These are phyloP conservation scores for Drosophila sucinea DNA, from an alignment of 1,140 invertebrate genomes.

Conservation along the genomic window DNA sequence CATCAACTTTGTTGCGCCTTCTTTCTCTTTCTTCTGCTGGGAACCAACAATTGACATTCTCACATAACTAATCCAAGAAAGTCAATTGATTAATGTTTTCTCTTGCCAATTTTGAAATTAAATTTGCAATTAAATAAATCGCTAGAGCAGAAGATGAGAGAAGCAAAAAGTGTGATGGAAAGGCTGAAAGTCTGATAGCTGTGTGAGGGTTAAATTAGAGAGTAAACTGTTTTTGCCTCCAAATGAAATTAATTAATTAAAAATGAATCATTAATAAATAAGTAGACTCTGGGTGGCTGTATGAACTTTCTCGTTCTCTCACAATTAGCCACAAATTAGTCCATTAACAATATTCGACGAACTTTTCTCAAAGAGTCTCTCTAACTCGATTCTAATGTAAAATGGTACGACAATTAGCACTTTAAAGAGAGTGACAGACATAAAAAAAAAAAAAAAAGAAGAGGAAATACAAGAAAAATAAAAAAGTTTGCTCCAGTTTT, in stretches of 20 bases:
- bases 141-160: conserved; percentile 14
- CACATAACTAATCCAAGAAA: conserved; percentile 30
- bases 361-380: conserved; percentile 2
- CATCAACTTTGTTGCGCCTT: conserved; percentile 1
- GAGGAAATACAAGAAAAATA: conserved; percentile 4
- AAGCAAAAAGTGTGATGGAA: neutral
- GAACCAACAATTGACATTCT: conserved; percentile 3
- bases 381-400: conserved; percentile 3
- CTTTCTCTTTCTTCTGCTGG: neutral
- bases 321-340: conserved; percentile 12
- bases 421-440: conserved; percentile 8
- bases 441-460: conserved; percentile 7
- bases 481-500: conserved; percentile 5
- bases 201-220: conserved; percentile 6
- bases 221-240: conserved; percentile 14
- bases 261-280: conserved; percentile 64
- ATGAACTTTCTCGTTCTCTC: neutral
- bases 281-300: neutral
- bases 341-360: neutral
- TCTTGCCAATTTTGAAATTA: conserved; percentile 30
- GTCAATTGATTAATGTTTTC: conserved; percentile 61
- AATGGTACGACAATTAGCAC: conserved; percentile 10
- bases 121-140: conserved; percentile 55
- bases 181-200: neutral
- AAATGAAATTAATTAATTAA: conserved; percentile 54